Evolutionary conservation across 2,888 invertebrate genomes (phyloP).

Genomic region (Cantharis rustica): DNA sequence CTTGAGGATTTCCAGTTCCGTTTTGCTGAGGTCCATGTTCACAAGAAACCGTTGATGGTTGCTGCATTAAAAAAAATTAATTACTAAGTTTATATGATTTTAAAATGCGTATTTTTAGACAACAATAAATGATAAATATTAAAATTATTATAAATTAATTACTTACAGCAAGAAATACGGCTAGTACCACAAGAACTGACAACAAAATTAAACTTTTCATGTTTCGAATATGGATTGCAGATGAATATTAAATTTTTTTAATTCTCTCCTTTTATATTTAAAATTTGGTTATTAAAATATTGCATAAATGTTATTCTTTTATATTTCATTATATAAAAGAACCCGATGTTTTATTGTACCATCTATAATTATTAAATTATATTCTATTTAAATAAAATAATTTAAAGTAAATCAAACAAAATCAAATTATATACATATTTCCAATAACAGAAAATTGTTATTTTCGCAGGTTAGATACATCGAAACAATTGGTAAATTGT

Average conservation of each 20-base stretch:
- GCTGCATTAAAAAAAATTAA: not conserved
- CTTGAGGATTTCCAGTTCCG: not conserved
- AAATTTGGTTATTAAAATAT: not conserved
- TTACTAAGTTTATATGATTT: not conserved
- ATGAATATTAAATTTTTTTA: not conserved
- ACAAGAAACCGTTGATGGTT: not conserved
- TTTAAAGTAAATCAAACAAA: no score
- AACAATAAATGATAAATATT: no score
- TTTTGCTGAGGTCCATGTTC: not conserved
- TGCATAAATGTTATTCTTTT: not conserved
- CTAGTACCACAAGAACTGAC: not conserved
- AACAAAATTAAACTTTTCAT: not conserved
- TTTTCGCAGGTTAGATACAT: no score
- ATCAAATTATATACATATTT: no score
- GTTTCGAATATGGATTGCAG: not conserved
- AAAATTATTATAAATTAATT: not conserved
- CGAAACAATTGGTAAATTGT: no score
- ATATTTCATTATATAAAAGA: not conserved
- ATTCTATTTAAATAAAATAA: no score
- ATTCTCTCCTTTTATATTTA: not conserved
- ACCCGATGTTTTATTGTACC: not conserved
- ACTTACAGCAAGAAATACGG: not conserved
- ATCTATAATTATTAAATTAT: not conserved
- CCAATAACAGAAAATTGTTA: no score
- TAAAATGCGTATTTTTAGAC: not conserved